Conservation (phyloP, 2,888 invertebrate genomes). For the Hoplodrina blanda region DNA sequence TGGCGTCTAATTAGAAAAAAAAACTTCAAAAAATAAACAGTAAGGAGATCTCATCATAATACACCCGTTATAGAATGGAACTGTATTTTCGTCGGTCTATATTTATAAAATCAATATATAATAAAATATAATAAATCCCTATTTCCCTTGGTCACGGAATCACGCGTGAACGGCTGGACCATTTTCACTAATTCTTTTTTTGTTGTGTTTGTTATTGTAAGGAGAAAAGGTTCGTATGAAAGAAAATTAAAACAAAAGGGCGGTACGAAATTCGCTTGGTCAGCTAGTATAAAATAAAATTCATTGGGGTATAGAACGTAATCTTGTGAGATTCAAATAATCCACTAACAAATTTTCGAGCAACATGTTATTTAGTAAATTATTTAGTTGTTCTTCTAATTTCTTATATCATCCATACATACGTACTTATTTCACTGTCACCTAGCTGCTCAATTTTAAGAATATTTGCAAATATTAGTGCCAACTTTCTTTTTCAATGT, state of each 20-base stretch:
- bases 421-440: neutral
- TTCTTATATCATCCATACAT: neutral
- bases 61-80: neutral
- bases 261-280: no score
- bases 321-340: neutral
- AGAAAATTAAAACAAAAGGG: no score
- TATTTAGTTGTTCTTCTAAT: neutral
- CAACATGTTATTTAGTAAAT: neutral
- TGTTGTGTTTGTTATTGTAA: no score
- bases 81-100: neutral
- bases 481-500: constrained; percentile 31
- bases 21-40: neutral
- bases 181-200: no score
- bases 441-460: neutral
- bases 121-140: no score
- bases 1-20: neutral
- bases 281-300: neutral
- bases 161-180: no score
- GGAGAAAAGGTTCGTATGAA: no score
- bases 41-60: neutral
- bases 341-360: neutral
- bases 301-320: neutral
- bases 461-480: constrained; percentile 17
- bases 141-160: no score
- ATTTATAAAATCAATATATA: no score